Evolutionary conservation across 1,140 invertebrate genomes (phyloP).

Genomic region (Caerostris darwini): DNA sequence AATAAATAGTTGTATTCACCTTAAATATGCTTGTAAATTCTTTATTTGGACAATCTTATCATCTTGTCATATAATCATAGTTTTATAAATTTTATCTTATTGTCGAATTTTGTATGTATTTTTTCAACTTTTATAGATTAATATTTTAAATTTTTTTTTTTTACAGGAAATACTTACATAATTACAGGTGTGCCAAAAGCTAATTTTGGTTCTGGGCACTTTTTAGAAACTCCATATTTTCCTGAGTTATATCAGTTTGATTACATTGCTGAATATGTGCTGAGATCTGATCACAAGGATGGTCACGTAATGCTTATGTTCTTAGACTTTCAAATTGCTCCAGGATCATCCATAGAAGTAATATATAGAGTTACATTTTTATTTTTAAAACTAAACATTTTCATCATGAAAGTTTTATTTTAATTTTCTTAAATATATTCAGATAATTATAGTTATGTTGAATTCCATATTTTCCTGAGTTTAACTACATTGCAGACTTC

Average conservation of each 20-base stretch:
- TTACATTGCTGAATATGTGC: constrained; percentile 32
- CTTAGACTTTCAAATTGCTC: constrained; percentile 44
- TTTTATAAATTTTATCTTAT: too few species aligned
- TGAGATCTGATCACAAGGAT: neutral
- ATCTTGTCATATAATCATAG: too few species aligned
- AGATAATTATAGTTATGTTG: too few species aligned
- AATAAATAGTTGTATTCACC: too few species aligned
- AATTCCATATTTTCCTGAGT: too few species aligned
- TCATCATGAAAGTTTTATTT: too few species aligned
- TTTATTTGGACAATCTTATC: too few species aligned
- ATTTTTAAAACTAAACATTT: neutral
- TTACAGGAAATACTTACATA: constrained; percentile 57
- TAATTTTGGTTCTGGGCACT: neutral
- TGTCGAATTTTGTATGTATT: too few species aligned
- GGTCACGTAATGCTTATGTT: constrained; percentile 59
- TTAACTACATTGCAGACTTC: too few species aligned
- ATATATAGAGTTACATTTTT: neutral
- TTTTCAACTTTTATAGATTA: too few species aligned
- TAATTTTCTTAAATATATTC: too few species aligned
- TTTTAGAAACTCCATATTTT: constrained; percentile 60
- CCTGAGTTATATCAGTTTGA: constrained; percentile 1
- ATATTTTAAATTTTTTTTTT: neutral
- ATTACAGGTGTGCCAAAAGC: constrained; percentile 37
- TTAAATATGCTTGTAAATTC: too few species aligned
- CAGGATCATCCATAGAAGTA: constrained; percentile 38